Percentiles rank a stretch among this genome's conserved stretches.
phyloP scores from a whole-genome alignment of 2,888 invertebrate species.

The Molanna angustata region DNA sequence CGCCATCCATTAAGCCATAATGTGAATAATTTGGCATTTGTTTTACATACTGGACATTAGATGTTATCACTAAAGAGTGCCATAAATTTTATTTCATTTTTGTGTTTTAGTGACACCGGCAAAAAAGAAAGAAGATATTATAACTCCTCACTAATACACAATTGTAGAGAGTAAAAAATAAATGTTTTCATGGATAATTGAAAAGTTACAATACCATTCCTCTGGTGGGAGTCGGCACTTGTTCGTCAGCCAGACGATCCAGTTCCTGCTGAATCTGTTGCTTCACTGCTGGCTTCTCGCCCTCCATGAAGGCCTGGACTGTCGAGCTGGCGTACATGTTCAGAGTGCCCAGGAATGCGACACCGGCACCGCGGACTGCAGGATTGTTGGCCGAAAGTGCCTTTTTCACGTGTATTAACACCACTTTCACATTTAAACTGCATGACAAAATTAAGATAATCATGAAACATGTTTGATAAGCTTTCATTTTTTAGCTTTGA shows the following conservation, averaged over 20 bases:
- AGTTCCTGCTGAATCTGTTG: constrained; percentile 84
- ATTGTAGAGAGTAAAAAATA: no score
- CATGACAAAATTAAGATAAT: constrained; percentile 14
- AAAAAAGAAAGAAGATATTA: not conserved
- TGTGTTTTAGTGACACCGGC: not conserved
- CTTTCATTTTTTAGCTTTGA: no score
- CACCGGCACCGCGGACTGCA: constrained; percentile 73
- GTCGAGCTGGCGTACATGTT: constrained; percentile 79
- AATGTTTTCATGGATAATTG: no score
- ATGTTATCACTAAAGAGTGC: no score
- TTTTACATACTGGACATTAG: no score
- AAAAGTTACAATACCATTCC: constrained; percentile 43
- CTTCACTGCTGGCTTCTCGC: constrained; percentile 79
- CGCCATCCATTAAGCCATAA: no score
- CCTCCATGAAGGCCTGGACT: constrained; percentile 76
- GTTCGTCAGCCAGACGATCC: constrained; percentile 73
- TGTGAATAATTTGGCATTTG: no score
- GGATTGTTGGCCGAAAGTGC: constrained; percentile 84
- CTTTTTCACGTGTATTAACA: constrained; percentile 78
- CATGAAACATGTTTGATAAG: no score
- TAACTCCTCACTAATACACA: no score
- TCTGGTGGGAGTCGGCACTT: constrained; percentile 70
- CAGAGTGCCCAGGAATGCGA: constrained; percentile 71
- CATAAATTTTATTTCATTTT: no score
- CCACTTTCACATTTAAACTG: constrained; percentile 67